Percentiles rank a stretch among this genome's conserved stretches.
These are phyloP conservation scores for human DNA, from an alignment of 2,113 vertebrate species.

Conservation along the genomic window DNA sequence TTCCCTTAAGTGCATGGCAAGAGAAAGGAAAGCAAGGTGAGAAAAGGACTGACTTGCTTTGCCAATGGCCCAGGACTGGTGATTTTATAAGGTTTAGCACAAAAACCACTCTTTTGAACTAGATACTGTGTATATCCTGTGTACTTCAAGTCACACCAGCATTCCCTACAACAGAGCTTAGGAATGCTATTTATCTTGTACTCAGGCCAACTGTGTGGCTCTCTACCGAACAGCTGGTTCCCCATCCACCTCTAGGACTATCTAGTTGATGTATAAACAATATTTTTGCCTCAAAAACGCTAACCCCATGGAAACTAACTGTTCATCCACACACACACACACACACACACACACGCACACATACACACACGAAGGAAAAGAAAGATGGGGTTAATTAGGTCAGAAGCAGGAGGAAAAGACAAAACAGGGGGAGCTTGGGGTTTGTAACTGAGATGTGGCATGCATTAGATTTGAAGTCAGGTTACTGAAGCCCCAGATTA, in stretches of 20 bases:
- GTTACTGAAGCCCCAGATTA: not conserved
- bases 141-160: not conserved
- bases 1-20: not conserved
- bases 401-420: conserved; percentile 5
- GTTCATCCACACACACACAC: not conserved
- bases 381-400: not conserved
- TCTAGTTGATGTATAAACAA: not conserved
- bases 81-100: not conserved
- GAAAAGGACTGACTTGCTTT: not conserved
- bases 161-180: not conserved
- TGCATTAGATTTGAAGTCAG: conserved; percentile 40
- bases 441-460: not conserved
- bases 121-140: not conserved
- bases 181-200: conserved; percentile 46
- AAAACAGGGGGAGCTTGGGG: not conserved
- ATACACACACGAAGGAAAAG: not conserved
- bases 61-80: not conserved
- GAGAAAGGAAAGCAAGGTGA: not conserved
- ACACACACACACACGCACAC: not conserved
- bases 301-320: conserved; percentile 19
- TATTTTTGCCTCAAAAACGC: conserved; percentile 40
- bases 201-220: not conserved
- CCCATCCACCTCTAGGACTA: not conserved
- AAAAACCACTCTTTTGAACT: not conserved
- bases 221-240: not conserved